phyloP scores from a whole-genome alignment of 2,113 vertebrate genomes.

The Sylvilagus bachmani region DNA sequence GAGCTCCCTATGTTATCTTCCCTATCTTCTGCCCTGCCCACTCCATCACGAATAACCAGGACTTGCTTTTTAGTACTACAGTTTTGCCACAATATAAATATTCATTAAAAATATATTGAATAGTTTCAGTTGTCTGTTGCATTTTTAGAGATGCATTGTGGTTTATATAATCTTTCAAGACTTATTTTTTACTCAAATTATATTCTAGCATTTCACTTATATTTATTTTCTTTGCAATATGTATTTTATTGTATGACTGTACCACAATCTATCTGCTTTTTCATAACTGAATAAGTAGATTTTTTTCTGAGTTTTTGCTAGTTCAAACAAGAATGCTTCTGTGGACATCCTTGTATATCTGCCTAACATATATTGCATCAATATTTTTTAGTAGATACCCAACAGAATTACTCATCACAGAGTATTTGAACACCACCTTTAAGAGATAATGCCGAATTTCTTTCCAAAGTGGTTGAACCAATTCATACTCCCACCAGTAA shows the following conservation, averaged over 20 bases:
- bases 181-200: conserved; percentile 19
- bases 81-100: conserved; percentile 14
- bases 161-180: background rate
- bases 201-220: conserved; percentile 5
- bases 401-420: background rate
- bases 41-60: background rate
- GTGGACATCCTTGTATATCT: background rate
- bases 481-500: background rate
- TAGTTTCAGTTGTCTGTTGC: background rate
- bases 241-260: background rate
- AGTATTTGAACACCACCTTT: background rate
- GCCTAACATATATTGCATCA: background rate
- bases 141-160: background rate
- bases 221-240: background rate
- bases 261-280: background rate
- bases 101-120: background rate
- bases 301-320: background rate
- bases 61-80: background rate
- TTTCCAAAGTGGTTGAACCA: background rate
- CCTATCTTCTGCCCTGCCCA: no score
- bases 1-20: background rate
- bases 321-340: background rate
- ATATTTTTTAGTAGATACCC: background rate
- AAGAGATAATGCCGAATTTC: background rate
- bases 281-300: background rate